Percentiles rank a stretch among this genome's conserved stretches.
Evolutionary conservation across 2,888 invertebrate genomes (phyloP).

Genomic region (Cecidostiba fungosa): DNA sequence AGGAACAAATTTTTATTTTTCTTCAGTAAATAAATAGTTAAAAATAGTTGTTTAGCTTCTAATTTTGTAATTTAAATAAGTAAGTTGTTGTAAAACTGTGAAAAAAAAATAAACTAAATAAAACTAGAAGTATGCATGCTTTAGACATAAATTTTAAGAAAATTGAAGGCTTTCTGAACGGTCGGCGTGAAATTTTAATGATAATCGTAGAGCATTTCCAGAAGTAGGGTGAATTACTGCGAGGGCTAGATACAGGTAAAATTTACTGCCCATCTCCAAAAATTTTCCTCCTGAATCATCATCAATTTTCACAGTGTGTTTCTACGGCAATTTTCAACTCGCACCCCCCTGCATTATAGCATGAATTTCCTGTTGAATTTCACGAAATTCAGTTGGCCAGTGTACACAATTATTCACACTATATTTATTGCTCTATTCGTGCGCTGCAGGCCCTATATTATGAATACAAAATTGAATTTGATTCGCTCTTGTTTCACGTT

Average conservation of each 20-base stretch:
- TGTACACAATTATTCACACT: not conserved
- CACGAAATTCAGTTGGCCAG: not conserved
- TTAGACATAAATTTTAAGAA: not conserved
- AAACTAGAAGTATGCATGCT: not conserved
- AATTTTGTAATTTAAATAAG: too few species aligned
- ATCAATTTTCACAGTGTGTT: conserved; percentile 7
- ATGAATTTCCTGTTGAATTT: conserved; percentile 1
- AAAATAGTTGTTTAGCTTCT: too few species aligned
- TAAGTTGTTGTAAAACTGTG: too few species aligned
- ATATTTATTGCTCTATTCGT: conserved; percentile 2
- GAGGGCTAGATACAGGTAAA: conserved; percentile 6
- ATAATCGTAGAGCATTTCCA: not conserved
- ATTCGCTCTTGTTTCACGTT: not conserved
- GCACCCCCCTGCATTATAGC: not conserved
- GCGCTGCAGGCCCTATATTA: not conserved
- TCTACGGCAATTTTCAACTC: not conserved
- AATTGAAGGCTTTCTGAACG: not conserved
- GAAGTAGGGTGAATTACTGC: not conserved
- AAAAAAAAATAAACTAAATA: too few species aligned
- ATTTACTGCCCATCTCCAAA: conserved; percentile 6
- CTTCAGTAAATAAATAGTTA: too few species aligned
- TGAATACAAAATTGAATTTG: not conserved
- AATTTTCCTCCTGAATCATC: conserved; percentile 22
- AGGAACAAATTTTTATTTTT: too few species aligned
- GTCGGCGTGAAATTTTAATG: conserved; percentile 13